Percentiles rank a stretch among this genome's conserved stretches.
phyloP scores from a whole-genome alignment of 2,113 vertebrate species.

The Scomber japonicus region DNA sequence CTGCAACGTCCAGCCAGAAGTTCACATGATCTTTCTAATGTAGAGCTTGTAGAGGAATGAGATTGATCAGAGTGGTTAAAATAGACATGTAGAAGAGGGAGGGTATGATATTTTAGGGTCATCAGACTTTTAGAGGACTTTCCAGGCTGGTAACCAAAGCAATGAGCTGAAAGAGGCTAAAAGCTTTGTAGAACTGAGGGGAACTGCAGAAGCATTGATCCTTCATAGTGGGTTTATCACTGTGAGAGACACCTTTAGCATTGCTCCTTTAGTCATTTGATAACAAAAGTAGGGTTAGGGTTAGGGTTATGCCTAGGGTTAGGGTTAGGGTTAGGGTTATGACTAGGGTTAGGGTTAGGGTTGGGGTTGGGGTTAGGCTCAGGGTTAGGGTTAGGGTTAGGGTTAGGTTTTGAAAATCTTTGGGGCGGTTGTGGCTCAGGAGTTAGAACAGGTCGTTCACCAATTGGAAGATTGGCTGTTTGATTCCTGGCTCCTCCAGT shows the following conservation, averaged over 20 bases:
- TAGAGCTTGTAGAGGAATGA: slow-evolving; percentile 3
- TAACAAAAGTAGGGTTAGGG: background rate
- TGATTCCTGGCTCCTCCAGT: too few species aligned
- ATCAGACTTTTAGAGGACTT: background rate
- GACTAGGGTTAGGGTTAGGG: too few species aligned
- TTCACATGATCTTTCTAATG: slow-evolving; percentile 4
- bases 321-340: too few species aligned
- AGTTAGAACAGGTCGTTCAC: too few species aligned
- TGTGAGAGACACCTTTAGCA: background rate
- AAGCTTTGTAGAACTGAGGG: too few species aligned
- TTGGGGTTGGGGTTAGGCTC: too few species aligned
- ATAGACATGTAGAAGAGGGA: background rate
- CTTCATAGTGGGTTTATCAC: background rate
- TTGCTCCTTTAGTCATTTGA: background rate
- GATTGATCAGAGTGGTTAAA: background rate
- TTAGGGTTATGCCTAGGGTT: too few species aligned
- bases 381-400: too few species aligned
- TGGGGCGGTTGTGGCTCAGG: too few species aligned
- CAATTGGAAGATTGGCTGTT: too few species aligned
- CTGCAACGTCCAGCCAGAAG: background rate
- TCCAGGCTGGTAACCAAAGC: background rate
- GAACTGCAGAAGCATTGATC: too few species aligned
- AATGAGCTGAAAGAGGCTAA: background rate
- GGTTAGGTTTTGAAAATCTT: too few species aligned
- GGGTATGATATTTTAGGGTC: background rate